These are phyloP conservation scores for Piezodorus guildinii DNA, from an alignment of 1,140 invertebrate species.

Conservation along the genomic window DNA sequence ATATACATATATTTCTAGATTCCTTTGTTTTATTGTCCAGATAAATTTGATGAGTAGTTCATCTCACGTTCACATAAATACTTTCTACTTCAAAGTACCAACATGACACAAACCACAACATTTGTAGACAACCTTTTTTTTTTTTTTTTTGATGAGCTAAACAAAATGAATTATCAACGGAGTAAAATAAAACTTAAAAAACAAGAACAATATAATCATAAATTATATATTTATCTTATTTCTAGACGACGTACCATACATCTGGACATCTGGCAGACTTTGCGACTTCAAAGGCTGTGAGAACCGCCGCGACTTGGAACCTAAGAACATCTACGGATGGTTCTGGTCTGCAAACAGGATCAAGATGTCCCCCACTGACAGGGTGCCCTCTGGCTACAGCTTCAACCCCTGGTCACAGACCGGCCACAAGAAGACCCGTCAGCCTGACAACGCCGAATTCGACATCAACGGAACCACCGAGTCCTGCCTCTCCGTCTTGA, in stretches of 20 bases:
- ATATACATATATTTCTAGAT: no score
- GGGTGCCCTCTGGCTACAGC: conserved; percentile 41
- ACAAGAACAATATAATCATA: no score
- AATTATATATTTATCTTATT: conserved; percentile 25
- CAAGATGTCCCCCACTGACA: conserved; percentile 73
- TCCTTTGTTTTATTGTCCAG: no score
- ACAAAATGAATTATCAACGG: no score
- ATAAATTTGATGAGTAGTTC: no score
- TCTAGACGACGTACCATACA: conserved; percentile 77
- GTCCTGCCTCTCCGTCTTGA: conserved; percentile 71
- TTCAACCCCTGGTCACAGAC: conserved; percentile 81
- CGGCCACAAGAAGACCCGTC: conserved; percentile 73
- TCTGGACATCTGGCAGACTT: conserved; percentile 80
- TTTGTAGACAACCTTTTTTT: no score
- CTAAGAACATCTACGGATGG: conserved; percentile 75
- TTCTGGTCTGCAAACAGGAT: conserved; percentile 85
- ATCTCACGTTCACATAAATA: no score
- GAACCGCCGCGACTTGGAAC: conserved; percentile 69
- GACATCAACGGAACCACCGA: conserved; percentile 81
- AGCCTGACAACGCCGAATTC: conserved; percentile 84
- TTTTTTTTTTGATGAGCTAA: no score
- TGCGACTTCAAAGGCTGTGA: conserved; percentile 90
- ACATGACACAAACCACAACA: no score
- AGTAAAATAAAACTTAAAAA: no score
- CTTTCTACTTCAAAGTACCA: no score